A percentile compares a stretch with the other conserved stretches of the same genome.
Evolutionary conservation across 2,797 vertebrate genomes (phyloP).

Genomic region (Alcedo atthis): DNA sequence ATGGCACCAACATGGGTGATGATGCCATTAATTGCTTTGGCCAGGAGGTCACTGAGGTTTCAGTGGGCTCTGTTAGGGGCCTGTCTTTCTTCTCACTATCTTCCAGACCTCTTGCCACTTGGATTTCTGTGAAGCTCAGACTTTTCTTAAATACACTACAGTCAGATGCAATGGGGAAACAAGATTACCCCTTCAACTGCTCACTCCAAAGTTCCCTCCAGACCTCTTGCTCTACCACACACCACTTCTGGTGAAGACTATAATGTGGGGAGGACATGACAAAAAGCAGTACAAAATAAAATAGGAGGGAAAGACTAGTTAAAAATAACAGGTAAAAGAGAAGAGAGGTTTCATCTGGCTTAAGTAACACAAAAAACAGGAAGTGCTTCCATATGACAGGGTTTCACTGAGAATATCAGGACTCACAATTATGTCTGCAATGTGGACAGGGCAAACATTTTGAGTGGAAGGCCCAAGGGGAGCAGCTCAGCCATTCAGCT

Average conservation of each 20-base stretch:
- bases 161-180: background rate
- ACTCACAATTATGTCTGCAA: background rate
- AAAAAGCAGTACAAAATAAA: background rate
- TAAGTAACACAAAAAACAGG: background rate
- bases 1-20: background rate
- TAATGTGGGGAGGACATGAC: rapidly evolving
- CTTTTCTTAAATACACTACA: background rate
- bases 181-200: background rate
- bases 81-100: background rate
- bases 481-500: background rate
- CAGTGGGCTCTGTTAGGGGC: background rate
- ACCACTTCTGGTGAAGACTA: background rate
- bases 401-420: background rate
- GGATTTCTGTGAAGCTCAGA: background rate
- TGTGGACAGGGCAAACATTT: background rate
- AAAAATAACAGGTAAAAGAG: background rate
- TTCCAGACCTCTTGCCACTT: background rate
- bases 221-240: background rate
- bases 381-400: background rate
- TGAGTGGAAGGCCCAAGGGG: background rate
- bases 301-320: background rate
- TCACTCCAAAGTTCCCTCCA: background rate
- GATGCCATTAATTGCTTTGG: background rate
- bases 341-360: background rate
- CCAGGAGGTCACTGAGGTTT: background rate